Conservation (phyloP, 30 jellyfish, hydroid and myxozoan species). For the Pseudorhiza aurosa region DNA sequence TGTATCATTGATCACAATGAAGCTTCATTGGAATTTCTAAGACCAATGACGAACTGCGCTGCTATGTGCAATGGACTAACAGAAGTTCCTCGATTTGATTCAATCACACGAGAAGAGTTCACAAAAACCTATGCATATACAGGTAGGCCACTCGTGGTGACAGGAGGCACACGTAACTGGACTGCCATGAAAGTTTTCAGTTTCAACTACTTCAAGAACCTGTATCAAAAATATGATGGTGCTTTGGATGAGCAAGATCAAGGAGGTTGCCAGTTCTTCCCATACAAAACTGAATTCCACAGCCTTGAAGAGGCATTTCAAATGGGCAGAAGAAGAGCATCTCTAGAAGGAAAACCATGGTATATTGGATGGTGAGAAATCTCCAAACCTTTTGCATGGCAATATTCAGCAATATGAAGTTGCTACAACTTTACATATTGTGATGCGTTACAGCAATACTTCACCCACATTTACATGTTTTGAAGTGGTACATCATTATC, state of each 20-base stretch:
- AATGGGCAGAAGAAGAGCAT: conserved; percentile 84
- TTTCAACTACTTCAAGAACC: conserved; percentile 59
- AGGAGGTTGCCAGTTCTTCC: conserved; percentile 85
- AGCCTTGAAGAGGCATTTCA: conserved; percentile 66
- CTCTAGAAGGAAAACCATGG: conserved; percentile 80
- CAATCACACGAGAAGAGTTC: conserved; percentile 73
- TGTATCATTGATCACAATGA: conserved; percentile 65
- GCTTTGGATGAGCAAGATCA: conserved; percentile 75
- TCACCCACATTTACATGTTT: no score
- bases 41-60: conserved; percentile 81
- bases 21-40: conserved; percentile 54
- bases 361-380: conserved; percentile 96
- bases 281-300: conserved; percentile 86
- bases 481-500: no score
- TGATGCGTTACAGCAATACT: no score
- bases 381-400: neutral
- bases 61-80: conserved; percentile 83
- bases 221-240: conserved; percentile 62
- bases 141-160: conserved; percentile 91
- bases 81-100: conserved; percentile 76
- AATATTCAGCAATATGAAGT: neutral
- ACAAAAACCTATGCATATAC: conserved; percentile 79
- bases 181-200: conserved; percentile 79
- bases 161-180: conserved; percentile 88
- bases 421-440: neutral